Evolutionary conservation across 2,888 invertebrate genomes (phyloP).

Genomic region (Epistrophe grossulariae): DNA sequence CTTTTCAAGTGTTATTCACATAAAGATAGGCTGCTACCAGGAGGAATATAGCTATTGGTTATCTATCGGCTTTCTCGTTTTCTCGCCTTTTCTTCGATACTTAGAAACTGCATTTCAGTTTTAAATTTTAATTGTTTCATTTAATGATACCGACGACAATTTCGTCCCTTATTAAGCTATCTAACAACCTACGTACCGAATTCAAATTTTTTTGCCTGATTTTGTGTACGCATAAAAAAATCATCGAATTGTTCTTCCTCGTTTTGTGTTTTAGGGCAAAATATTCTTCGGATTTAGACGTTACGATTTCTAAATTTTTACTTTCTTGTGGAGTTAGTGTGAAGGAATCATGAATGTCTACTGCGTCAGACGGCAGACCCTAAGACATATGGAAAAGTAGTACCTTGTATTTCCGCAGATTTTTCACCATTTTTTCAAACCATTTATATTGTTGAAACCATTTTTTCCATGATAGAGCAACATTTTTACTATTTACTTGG

Average conservation of each 20-base stretch:
- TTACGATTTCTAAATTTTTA: slow-evolving; percentile 32
- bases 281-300: slow-evolving; percentile 56
- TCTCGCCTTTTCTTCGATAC: slow-evolving; percentile 11
- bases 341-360: too few relatives aligned
- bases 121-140: slow-evolving; percentile 65
- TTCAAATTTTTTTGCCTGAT: slow-evolving; percentile 58
- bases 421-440: too few relatives aligned
- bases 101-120: slow-evolving; percentile 57
- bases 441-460: too few relatives aligned
- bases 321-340: slow-evolving; percentile 35
- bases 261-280: slow-evolving; percentile 45
- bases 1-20: too few relatives aligned
- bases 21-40: too few relatives aligned
- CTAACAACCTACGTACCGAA: slow-evolving; percentile 52
- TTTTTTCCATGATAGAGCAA: too few relatives aligned
- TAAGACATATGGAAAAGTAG: slow-evolving; percentile 57
- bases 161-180: slow-evolving; percentile 55
- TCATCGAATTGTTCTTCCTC: slow-evolving; percentile 63
- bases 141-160: slow-evolving; percentile 59
- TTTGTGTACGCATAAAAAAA: slow-evolving; percentile 69
- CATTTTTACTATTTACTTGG: too few relatives aligned
- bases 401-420: too few relatives aligned
- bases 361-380: slow-evolving; percentile 29
- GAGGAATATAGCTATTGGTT: too few relatives aligned
- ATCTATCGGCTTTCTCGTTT: too few relatives aligned